These are phyloP conservation scores for Ips nitidus DNA, from an alignment of 1,140 invertebrate genomes.

Conservation along the genomic window DNA sequence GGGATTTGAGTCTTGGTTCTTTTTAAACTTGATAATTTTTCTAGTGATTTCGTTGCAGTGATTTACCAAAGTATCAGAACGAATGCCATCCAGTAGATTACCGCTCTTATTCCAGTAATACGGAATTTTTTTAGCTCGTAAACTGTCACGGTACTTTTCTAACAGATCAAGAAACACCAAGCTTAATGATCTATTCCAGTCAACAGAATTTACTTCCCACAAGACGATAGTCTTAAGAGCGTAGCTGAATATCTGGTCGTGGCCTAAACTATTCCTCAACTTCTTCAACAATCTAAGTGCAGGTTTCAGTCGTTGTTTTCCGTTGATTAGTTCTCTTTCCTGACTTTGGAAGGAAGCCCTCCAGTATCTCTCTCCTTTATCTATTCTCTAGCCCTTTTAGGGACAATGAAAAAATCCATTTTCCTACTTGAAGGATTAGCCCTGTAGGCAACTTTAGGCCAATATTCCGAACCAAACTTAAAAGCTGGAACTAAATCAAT, in stretches of 20 bases:
- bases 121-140: neutral
- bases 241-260: conserved; percentile 55
- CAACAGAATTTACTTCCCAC: conserved; percentile 45
- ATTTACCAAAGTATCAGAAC: neutral
- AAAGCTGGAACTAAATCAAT: neutral
- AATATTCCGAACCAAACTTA: neutral
- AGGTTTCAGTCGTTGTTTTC: conserved; percentile 39
- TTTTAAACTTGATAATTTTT: neutral
- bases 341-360: conserved; percentile 46
- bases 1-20: neutral
- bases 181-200: neutral
- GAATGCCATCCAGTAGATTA: neutral
- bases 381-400: conserved; percentile 41
- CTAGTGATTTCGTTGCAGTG: neutral
- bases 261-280: conserved; percentile 50
- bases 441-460: neutral
- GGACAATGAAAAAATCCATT: conserved; percentile 42
- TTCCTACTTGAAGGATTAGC: neutral
- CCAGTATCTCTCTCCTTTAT: conserved; percentile 36
- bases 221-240: conserved; percentile 57
- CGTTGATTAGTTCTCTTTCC: conserved; percentile 40
- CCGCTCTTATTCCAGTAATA: neutral
- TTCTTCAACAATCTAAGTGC: conserved; percentile 47
- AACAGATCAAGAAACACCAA: neutral
- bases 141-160: neutral